A percentile compares a stretch with the other conserved stretches of the same genome.
Conservation (phyloP, 2,113 vertebrate genomes). For the Chrysemys picta region DNA sequence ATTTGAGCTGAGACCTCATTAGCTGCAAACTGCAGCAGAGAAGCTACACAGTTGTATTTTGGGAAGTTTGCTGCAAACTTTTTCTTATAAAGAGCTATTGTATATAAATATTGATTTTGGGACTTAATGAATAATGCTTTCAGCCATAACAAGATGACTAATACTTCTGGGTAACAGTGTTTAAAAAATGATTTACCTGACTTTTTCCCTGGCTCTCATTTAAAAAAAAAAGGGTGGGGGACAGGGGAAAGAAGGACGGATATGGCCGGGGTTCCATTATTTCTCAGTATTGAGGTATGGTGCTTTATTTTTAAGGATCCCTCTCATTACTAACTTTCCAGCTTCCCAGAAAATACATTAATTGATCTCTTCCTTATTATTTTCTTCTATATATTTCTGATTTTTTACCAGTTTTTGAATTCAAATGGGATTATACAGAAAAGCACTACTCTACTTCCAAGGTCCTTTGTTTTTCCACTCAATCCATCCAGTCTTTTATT, state of each 20-base stretch:
- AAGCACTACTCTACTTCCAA: no score
- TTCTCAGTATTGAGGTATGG: neutral
- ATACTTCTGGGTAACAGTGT: neutral
- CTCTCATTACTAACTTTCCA: no score
- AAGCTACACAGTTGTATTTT: conserved; percentile 32
- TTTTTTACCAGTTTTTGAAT: no score
- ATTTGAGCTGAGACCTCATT: conserved; percentile 48
- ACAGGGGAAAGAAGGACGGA: neutral
- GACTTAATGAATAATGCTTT: neutral
- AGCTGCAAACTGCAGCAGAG: conserved; percentile 30
- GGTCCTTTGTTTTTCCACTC: no score
- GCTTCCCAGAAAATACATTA: no score
- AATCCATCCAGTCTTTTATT: no score
- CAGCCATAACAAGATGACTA: neutral
- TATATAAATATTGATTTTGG: neutral
- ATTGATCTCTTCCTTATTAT: no score
- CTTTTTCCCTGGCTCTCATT: neutral
- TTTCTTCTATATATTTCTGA: no score
- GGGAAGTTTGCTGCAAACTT: conserved; percentile 37
- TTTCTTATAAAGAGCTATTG: conserved; percentile 28
- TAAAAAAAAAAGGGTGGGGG: neutral
- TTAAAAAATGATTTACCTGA: neutral
- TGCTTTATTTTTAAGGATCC: no score
- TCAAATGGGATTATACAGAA: no score
- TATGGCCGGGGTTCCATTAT: neutral